Percentiles rank a stretch among this genome's conserved stretches.
Conservation (phyloP, 2,888 invertebrate genomes). For the Metacarcinus magister region DNA sequence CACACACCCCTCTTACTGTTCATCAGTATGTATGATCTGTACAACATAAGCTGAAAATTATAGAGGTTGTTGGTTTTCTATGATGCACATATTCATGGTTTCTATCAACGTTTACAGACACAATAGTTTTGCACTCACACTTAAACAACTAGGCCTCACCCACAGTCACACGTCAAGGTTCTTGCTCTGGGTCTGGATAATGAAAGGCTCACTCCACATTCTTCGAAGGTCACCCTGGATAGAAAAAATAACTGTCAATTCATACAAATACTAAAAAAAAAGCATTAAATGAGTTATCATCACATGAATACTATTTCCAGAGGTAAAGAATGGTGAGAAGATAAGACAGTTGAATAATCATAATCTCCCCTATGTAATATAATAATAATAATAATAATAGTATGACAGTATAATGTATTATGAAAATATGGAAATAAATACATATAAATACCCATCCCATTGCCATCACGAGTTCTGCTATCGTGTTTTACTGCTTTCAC, state of each 20-base stretch:
- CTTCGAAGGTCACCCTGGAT: conserved; percentile 96
- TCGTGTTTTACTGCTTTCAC: too few relatives aligned
- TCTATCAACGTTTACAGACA: conserved; percentile 28
- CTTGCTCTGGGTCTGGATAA: conserved; percentile 79
- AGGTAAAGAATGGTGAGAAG: too few relatives aligned
- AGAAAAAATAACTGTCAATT: conserved; percentile 47
- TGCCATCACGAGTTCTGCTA: too few relatives aligned
- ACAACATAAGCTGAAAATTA: neutral
- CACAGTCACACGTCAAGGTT: conserved; percentile 82
- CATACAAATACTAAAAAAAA: conserved; percentile 55
- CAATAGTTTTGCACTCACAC: neutral
- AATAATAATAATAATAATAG: too few relatives aligned
- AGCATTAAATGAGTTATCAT: neutral
- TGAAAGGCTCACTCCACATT: conserved; percentile 99
- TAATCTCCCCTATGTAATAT: too few relatives aligned
- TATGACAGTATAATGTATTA: too few relatives aligned
- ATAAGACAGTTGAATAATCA: too few relatives aligned
- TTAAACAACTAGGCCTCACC: conserved; percentile 43
- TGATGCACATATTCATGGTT: conserved; percentile 19
- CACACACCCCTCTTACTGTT: neutral
- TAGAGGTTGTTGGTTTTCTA: neutral
- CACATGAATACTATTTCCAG: too few relatives aligned
- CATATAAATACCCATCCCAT: too few relatives aligned
- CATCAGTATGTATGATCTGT: neutral
- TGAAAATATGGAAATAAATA: too few relatives aligned